Conservation (phyloP, 2,797 vertebrate species). For the Eospalax fontanierii region DNA sequence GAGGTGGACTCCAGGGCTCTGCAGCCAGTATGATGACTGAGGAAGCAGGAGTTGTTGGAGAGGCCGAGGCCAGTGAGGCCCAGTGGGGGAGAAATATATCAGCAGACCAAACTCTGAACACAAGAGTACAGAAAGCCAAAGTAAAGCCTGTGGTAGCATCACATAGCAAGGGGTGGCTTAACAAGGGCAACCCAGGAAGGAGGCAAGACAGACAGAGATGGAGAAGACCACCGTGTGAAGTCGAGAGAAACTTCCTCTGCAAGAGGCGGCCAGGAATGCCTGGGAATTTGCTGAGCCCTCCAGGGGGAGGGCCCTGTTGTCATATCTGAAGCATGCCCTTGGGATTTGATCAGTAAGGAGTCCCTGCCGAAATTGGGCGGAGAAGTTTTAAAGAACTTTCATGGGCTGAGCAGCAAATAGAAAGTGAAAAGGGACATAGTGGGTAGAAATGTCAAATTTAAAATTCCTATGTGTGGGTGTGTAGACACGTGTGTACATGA, state of each 20-base stretch:
- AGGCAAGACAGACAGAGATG: not conserved
- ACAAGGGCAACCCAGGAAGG: not conserved
- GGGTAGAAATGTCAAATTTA: not conserved
- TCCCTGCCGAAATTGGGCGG: too few relatives aligned
- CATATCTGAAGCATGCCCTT: not conserved
- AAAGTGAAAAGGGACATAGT: not conserved
- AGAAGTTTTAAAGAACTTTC: not conserved
- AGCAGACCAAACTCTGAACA: too few relatives aligned
- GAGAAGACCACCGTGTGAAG: not conserved
- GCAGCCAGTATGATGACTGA: too few relatives aligned
- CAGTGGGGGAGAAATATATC: too few relatives aligned
- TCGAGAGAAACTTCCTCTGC: not conserved
- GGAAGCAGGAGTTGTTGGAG: too few relatives aligned
- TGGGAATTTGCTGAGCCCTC: not conserved
- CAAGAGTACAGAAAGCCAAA: too few relatives aligned
- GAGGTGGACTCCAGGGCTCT: too few relatives aligned
- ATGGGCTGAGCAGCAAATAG: not conserved
- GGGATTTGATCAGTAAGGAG: too few relatives aligned
- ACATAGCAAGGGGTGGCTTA: too few relatives aligned
- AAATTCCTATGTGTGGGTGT: not conserved
- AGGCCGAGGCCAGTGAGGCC: too few relatives aligned
- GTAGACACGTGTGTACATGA: not conserved
- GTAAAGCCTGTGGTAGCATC: too few relatives aligned
- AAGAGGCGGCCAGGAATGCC: rapidly evolving
- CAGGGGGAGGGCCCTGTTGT: not conserved